Conservation (phyloP, 2,888 invertebrate genomes). For the Pheosia tremula region DNA sequence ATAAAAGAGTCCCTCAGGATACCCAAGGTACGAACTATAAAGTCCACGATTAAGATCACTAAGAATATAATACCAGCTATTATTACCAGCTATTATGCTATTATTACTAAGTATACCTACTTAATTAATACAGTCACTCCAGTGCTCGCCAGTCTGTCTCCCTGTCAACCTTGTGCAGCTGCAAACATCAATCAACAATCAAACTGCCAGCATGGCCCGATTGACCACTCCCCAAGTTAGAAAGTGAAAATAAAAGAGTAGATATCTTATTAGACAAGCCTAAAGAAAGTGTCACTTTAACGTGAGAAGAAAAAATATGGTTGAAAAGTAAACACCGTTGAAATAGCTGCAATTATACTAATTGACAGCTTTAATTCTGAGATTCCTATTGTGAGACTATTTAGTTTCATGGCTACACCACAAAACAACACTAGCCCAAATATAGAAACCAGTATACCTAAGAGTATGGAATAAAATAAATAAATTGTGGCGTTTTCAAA, state of each 20-base stretch:
- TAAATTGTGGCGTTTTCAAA: too few species aligned
- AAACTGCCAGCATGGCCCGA: background rate
- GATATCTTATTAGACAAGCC: background rate
- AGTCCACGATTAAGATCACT: too few species aligned
- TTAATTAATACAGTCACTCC: too few species aligned
- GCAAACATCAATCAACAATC: background rate
- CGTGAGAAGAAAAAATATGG: slow-evolving; percentile 1
- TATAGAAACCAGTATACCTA: too few species aligned
- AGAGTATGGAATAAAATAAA: too few species aligned
- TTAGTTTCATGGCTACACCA: background rate
- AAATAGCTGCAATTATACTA: slow-evolving; percentile 3
- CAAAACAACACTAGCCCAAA: too few species aligned
- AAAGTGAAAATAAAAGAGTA: slow-evolving; percentile 3
- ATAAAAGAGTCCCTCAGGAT: too few species aligned
- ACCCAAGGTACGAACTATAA: too few species aligned
- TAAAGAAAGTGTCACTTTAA: background rate
- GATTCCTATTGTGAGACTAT: background rate
- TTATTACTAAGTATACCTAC: too few species aligned
- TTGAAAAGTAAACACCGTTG: background rate
- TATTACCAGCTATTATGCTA: too few species aligned
- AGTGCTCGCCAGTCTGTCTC: background rate
- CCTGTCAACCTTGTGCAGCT: background rate
- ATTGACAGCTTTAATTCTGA: slow-evolving; percentile 1
- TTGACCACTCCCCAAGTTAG: background rate
- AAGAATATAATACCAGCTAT: too few species aligned